These are phyloP conservation scores for Sphinx pinastri DNA, from an alignment of 2,888 invertebrate species.

Conservation along the genomic window DNA sequence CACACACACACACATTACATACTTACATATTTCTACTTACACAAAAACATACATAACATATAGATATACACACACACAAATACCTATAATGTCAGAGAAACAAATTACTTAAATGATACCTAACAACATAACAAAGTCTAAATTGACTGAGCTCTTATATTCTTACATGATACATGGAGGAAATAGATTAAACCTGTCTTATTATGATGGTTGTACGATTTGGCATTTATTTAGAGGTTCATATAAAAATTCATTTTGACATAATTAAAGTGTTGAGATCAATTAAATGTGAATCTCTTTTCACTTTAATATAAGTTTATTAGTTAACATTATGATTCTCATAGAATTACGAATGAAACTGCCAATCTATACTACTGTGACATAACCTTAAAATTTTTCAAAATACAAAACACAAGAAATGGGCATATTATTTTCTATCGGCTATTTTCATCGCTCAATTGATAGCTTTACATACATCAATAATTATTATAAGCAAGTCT, in stretches of 20 bases:
- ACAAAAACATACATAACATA: no score
- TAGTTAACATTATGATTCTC: neutral
- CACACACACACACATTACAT: neutral
- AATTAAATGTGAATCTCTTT: neutral
- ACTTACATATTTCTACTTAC: no score
- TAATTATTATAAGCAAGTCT: neutral
- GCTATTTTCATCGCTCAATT: neutral
- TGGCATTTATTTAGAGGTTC: no score
- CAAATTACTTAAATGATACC: neutral
- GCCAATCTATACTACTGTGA: slow-evolving; percentile 19
- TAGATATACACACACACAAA: neutral
- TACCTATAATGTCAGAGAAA: neutral
- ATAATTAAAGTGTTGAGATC: neutral
- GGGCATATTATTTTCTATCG: neutral
- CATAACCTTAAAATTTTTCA: slow-evolving; percentile 7
- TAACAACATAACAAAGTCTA: no score
- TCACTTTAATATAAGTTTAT: neutral
- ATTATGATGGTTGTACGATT: no score
- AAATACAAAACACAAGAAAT: neutral
- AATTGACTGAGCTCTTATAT: no score
- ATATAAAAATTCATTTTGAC: no score
- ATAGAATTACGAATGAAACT: neutral
- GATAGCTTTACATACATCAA: neutral
- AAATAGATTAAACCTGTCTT: no score
- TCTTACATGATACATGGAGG: no score